A percentile compares a stretch with the other conserved stretches of the same genome.
These are phyloP conservation scores for Drosophila prolongata DNA, from an alignment of 2,888 invertebrate genomes.

Conservation along the genomic window DNA sequence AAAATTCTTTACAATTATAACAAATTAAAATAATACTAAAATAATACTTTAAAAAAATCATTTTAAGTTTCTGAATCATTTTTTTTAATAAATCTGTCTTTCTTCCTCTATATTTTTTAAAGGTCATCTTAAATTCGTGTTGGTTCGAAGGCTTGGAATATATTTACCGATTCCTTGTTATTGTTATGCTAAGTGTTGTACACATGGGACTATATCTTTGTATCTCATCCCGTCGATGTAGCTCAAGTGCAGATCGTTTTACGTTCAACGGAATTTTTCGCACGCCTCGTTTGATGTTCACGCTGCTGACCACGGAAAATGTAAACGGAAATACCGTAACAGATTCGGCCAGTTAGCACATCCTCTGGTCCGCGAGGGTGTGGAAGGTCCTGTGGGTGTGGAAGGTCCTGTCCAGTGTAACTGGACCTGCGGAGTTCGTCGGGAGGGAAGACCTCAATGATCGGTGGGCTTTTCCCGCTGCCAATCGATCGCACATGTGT, in stretches of 20 bases:
- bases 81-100: too few relatives aligned
- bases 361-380: constrained; percentile 6
- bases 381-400: constrained; percentile 4
- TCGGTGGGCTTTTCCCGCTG: constrained; percentile 47
- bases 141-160: background rate
- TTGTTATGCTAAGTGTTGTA: constrained; percentile 58
- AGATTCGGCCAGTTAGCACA: constrained; percentile 54
- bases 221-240: background rate
- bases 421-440: constrained; percentile 50
- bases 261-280: constrained; percentile 73
- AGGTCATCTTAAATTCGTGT: constrained; percentile 5
- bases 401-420: constrained; percentile 55
- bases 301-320: constrained; percentile 35
- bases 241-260: constrained; percentile 53
- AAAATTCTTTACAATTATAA: too few relatives aligned
- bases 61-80: too few relatives aligned
- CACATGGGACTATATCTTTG: constrained; percentile 37
- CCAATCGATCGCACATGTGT: constrained; percentile 62
- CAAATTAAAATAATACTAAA: too few relatives aligned
- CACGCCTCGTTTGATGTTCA: constrained; percentile 67
- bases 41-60: too few relatives aligned
- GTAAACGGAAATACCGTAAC: constrained; percentile 69
- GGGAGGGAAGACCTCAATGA: constrained; percentile 27
- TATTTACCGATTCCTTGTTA: background rate
- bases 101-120: too few relatives aligned